Percentiles rank a stretch among this genome's conserved stretches.
Evolutionary conservation across 1,140 invertebrate species (phyloP).

Genomic region (Macrotrachela quadricornifera): DNA sequence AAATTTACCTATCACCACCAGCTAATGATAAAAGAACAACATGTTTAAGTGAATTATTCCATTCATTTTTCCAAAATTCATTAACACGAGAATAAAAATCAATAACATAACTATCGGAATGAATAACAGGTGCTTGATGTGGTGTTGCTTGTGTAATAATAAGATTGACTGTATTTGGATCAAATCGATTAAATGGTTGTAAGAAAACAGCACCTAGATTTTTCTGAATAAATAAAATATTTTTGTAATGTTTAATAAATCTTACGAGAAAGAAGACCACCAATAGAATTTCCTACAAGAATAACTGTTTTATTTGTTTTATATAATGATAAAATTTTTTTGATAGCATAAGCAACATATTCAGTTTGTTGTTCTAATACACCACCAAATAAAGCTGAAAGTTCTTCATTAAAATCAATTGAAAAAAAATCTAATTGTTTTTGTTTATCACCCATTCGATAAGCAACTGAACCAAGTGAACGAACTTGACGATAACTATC

Average conservation of each 20-base stretch:
- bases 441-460: background rate
- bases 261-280: background rate
- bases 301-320: constrained; percentile 4
- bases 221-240: background rate
- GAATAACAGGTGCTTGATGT: constrained; percentile 1
- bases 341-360: background rate
- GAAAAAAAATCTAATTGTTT: constrained; percentile 1
- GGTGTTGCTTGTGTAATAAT: constrained; percentile 4
- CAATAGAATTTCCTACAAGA: constrained; percentile 8
- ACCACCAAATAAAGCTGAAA: constrained; percentile 5
- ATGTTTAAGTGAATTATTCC: background rate
- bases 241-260: too few relatives aligned
- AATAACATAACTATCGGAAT: background rate
- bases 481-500: constrained; percentile 7
- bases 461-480: constrained; percentile 4
- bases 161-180: background rate
- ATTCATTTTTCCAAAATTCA: background rate
- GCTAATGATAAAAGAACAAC: background rate
- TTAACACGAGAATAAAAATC: background rate
- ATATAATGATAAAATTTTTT: background rate
- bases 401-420: constrained; percentile 9
- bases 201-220: background rate
- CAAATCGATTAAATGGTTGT: background rate
- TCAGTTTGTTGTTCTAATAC: background rate
- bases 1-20: too few relatives aligned